Percentiles rank a stretch among this genome's conserved stretches.
These are phyloP conservation scores for Colletes gigas DNA, from an alignment of 1,140 invertebrate genomes.

Conservation along the genomic window DNA sequence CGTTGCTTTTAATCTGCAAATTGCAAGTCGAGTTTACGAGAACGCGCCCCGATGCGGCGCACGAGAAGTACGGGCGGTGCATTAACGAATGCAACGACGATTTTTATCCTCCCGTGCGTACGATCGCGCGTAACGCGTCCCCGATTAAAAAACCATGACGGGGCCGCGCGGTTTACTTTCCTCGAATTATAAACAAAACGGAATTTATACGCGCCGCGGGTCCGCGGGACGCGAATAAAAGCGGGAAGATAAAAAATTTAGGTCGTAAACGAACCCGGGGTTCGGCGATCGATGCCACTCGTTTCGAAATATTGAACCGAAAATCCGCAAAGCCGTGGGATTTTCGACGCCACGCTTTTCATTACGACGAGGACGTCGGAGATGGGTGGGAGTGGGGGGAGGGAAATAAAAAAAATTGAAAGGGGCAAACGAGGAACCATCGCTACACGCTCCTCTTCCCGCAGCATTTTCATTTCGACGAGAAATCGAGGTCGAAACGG, in stretches of 20 bases:
- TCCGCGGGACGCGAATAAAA: neutral
- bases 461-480: slow-evolving; percentile 9
- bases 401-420: neutral
- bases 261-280: neutral
- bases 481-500: slow-evolving; percentile 17
- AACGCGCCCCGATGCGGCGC: neutral
- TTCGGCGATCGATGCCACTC: neutral
- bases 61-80: neutral
- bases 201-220: no score
- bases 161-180: neutral
- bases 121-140: neutral
- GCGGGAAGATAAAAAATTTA: neutral
- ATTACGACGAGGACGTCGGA: neutral
- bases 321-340: slow-evolving; percentile 1
- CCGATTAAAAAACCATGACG: neutral
- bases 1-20: slow-evolving; percentile 10
- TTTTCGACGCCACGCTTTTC: slow-evolving; percentile 19
- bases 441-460: neutral
- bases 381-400: no score
- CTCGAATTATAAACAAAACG: neutral
- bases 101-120: neutral
- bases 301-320: slow-evolving; percentile 7
- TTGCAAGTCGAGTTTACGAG: neutral
- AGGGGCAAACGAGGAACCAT: neutral
- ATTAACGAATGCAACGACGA: neutral